phyloP scores from a whole-genome alignment of 1,140 invertebrate genomes.

The Helicoverpa zea region DNA sequence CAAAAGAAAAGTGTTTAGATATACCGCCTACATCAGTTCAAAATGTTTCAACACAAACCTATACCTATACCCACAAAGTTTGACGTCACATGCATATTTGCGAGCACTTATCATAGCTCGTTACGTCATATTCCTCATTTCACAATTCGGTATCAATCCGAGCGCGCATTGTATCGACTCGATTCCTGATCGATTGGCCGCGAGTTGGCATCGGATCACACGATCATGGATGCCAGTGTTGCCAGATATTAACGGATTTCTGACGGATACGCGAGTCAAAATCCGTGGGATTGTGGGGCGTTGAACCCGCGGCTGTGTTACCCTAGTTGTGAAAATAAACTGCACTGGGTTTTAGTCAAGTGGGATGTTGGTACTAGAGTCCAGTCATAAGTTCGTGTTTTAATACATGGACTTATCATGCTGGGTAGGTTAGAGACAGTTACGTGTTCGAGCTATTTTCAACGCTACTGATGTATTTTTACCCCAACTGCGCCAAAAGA shows the following conservation, averaged over 20 bases:
- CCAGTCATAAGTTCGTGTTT: no score
- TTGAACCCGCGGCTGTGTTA: conserved; percentile 9
- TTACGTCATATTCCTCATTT: conserved; percentile 19
- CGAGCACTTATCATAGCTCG: not conserved
- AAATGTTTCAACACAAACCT: not conserved
- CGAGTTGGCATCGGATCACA: conserved; percentile 34
- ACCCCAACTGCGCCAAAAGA: no score
- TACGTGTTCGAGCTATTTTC: no score
- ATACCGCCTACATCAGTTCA: not conserved
- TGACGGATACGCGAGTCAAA: conserved; percentile 25
- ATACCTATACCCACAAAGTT: conserved; percentile 10
- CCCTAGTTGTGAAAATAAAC: conserved; percentile 10
- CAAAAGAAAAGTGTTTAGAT: not conserved
- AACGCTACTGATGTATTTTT: no score
- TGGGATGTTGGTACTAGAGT: not conserved
- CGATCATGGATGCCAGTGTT: not conserved
- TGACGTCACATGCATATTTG: conserved; percentile 16
- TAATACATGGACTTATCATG: no score
- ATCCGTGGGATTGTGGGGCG: conserved; percentile 21
- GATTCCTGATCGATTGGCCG: conserved; percentile 31
- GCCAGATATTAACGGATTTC: conserved; percentile 40
- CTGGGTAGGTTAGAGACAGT: not conserved
- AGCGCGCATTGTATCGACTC: conserved; percentile 29
- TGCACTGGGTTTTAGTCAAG: not conserved
- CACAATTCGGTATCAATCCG: conserved; percentile 23